phyloP scores from a whole-genome alignment of 2,113 vertebrate species.

The Saccopteryx bilineata region DNA sequence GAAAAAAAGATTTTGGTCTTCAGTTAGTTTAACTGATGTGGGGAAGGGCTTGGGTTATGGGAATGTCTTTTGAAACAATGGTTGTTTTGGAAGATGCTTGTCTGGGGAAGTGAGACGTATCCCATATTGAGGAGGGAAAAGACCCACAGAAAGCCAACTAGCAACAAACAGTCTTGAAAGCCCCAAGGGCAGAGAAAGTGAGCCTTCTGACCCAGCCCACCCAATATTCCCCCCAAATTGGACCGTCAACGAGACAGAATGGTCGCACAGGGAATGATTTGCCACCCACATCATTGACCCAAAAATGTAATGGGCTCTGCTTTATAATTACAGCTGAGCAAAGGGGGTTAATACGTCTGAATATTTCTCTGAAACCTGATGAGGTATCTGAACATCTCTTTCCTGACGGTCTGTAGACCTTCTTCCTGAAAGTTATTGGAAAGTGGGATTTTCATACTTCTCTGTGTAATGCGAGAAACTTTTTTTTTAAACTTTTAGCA shows the following conservation, averaged over 20 bases:
- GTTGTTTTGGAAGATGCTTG: background rate
- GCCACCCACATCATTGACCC: background rate
- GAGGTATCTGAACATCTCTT: background rate
- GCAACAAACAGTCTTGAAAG: background rate
- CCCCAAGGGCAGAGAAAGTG: background rate
- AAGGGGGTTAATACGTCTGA: background rate
- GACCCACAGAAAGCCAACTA: background rate
- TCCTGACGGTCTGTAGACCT: background rate
- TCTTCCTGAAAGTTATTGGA: background rate
- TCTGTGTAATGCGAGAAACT: background rate
- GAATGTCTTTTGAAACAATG: slow-evolving; percentile 26
- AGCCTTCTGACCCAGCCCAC: background rate
- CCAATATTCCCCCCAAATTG: background rate
- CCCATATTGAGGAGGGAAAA: background rate
- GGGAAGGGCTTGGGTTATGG: background rate
- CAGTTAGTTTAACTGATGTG: background rate
- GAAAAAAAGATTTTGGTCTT: background rate
- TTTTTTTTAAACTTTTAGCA: background rate
- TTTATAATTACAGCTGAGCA: background rate
- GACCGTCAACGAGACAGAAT: background rate
- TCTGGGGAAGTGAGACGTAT: background rate
- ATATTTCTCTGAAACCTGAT: slow-evolving; percentile 11
- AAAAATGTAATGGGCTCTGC: background rate
- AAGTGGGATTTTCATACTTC: slow-evolving; percentile 38
- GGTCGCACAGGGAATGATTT: background rate